These are phyloP conservation scores for Hemiscyllium ocellatum DNA, from an alignment of 2,113 vertebrate species.

Conservation along the genomic window DNA sequence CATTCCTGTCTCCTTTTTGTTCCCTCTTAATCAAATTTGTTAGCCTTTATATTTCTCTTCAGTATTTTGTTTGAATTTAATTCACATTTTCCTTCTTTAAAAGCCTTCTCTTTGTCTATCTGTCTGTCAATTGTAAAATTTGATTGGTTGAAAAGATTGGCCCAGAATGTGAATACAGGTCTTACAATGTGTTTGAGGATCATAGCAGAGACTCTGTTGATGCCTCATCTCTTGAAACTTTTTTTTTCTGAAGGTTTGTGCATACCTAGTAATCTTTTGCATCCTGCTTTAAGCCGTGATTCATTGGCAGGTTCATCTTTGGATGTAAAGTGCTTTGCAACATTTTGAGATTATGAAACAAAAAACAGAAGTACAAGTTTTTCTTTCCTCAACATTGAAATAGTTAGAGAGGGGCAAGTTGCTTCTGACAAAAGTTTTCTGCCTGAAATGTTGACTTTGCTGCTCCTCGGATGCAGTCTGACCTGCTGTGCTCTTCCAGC, in stretches of 20 bases:
- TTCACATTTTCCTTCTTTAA: not conserved
- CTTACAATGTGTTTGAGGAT: not conserved
- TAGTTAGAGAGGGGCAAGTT: not conserved
- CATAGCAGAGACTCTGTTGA: not conserved
- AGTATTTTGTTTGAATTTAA: not conserved
- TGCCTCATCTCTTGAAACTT: not conserved
- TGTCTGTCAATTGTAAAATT: no score
- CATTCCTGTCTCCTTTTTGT: no score
- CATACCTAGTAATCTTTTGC: not conserved
- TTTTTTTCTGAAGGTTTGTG: not conserved
- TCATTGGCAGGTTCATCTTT: not conserved
- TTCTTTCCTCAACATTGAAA: not conserved
- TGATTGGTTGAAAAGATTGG: not conserved
- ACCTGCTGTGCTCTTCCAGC: no score
- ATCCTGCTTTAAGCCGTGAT: not conserved
- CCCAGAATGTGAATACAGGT: no score
- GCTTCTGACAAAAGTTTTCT: no score
- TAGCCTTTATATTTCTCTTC: not conserved
- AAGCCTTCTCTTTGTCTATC: not conserved
- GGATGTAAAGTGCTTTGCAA: not conserved
- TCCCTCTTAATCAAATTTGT: not conserved
- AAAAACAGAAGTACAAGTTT: not conserved
- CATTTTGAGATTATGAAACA: not conserved
- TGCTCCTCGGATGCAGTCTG: no score
- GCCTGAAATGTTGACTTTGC: no score